These are phyloP conservation scores for Lycophotia porphyrea DNA, from an alignment of 2,888 invertebrate genomes.

Conservation along the genomic window DNA sequence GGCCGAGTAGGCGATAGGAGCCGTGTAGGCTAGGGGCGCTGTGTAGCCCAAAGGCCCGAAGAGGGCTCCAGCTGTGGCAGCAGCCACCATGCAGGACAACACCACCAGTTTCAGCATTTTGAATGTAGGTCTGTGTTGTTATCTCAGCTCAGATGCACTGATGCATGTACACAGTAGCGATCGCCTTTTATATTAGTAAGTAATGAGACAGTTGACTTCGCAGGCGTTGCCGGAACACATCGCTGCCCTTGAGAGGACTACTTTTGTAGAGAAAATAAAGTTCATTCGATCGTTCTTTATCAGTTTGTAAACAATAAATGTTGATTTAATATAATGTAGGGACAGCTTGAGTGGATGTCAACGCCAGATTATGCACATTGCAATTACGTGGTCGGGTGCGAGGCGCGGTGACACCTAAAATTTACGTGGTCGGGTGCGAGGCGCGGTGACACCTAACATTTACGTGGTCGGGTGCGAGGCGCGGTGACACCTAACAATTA, in stretches of 20 bases:
- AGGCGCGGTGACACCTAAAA: conserved; percentile 31
- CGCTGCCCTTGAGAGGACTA: conserved; percentile 80
- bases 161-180: conserved; percentile 69
- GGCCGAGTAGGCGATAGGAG: conserved; percentile 71
- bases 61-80: conserved; percentile 84
- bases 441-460: conserved; percentile 35
- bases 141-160: conserved; percentile 77
- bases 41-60: conserved; percentile 70
- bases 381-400: conserved; percentile 43
- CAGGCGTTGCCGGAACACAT: conserved; percentile 79
- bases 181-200: conserved; percentile 78
- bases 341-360: conserved; percentile 40
- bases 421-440: too few species aligned
- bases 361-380: conserved; percentile 50
- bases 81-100: conserved; percentile 91
- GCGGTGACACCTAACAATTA: conserved; percentile 39
- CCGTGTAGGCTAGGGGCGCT: conserved; percentile 71
- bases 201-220: conserved; percentile 63
- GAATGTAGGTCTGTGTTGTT: conserved; percentile 83
- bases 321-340: conserved; percentile 44
- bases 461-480: too few species aligned
- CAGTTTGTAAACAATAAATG: conserved; percentile 49
- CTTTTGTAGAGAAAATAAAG: conserved; percentile 77
- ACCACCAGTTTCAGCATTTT: conserved; percentile 90
- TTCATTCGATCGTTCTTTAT: conserved; percentile 48